Evolutionary conservation across 2,888 invertebrate genomes (phyloP).

Genomic region (Parasteatoda lunata): DNA sequence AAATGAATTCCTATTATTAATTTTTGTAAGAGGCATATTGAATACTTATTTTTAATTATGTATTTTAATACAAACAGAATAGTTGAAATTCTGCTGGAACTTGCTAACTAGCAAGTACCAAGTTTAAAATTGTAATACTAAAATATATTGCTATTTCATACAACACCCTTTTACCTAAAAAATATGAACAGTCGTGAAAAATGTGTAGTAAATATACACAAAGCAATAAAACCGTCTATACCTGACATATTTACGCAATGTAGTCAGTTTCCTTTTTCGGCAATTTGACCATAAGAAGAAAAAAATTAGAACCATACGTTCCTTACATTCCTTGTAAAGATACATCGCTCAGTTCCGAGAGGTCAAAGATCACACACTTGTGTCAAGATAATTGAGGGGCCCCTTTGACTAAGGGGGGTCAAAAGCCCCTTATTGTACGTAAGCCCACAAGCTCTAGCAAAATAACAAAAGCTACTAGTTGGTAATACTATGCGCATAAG

Average conservation of each 20-base stretch:
- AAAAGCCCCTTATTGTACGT: background rate
- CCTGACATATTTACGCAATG: conserved; percentile 51
- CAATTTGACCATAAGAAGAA: conserved; percentile 19
- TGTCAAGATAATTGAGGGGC: conserved; percentile 61
- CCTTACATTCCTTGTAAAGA: conserved; percentile 37
- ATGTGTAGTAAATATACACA: background rate
- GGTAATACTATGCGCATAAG: conserved; percentile 48
- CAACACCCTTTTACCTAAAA: too few relatives aligned
- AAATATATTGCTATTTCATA: too few relatives aligned
- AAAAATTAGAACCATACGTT: conserved; percentile 35
- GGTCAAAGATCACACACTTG: conserved; percentile 33
- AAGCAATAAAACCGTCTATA: background rate
- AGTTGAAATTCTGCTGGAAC: too few relatives aligned
- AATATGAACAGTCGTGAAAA: too few relatives aligned
- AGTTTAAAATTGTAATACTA: too few relatives aligned
- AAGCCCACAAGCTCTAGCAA: background rate
- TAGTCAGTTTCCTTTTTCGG: conserved; percentile 8
- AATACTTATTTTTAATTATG: too few relatives aligned
- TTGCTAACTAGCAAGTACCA: too few relatives aligned
- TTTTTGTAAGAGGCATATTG: too few relatives aligned
- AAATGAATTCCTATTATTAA: too few relatives aligned
- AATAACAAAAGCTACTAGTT: conserved; percentile 3
- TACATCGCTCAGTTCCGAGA: conserved; percentile 34
- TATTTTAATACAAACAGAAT: too few relatives aligned
- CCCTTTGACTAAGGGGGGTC: background rate